Conservation (phyloP, 2,797 vertebrate species). For the Craterocephalus amniculus region DNA sequence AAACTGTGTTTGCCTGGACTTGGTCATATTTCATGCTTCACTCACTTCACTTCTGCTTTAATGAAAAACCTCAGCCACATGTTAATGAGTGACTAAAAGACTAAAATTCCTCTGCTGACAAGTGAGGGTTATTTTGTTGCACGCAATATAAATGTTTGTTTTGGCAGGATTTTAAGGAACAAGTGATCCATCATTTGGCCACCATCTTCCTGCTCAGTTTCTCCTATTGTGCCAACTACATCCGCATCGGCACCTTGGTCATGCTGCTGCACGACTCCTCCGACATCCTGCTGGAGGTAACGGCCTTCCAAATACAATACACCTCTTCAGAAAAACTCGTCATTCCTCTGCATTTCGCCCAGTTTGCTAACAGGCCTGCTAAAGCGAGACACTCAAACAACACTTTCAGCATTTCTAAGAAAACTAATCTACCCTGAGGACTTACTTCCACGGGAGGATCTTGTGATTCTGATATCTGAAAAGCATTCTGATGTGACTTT, state of each 20-base stretch:
- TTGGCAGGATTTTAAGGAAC: slow-evolving; percentile 92
- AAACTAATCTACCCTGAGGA: slow-evolving; percentile 3
- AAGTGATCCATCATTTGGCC: slow-evolving; percentile 93
- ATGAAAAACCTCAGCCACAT: not conserved
- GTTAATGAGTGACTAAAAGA: slow-evolving; percentile 32
- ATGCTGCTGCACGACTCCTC: slow-evolving; percentile 94
- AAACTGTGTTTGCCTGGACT: not conserved
- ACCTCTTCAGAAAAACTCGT: slow-evolving; percentile 4
- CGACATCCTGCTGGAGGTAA: slow-evolving; percentile 93
- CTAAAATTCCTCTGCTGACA: not conserved
- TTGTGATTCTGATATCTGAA: slow-evolving; percentile 35
- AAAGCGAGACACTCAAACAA: slow-evolving; percentile 5
- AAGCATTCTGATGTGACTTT: not conserved
- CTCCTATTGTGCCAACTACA: slow-evolving; percentile 94
- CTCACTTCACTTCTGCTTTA: slow-evolving; percentile 22
- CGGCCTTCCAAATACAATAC: not conserved
- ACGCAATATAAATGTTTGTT: slow-evolving; percentile 3
- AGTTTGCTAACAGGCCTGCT: not conserved
- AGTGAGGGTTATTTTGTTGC: not conserved
- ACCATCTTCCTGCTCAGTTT: slow-evolving; percentile 94
- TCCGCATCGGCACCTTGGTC: slow-evolving; percentile 92
- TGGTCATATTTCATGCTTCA: slow-evolving; percentile 10
- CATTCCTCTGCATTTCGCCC: not conserved
- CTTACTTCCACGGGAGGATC: slow-evolving; percentile 14
- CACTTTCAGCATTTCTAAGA: slow-evolving; percentile 13